Evolutionary conservation across 2,888 invertebrate genomes (phyloP).

Genomic region (Aporophyla nigra): DNA sequence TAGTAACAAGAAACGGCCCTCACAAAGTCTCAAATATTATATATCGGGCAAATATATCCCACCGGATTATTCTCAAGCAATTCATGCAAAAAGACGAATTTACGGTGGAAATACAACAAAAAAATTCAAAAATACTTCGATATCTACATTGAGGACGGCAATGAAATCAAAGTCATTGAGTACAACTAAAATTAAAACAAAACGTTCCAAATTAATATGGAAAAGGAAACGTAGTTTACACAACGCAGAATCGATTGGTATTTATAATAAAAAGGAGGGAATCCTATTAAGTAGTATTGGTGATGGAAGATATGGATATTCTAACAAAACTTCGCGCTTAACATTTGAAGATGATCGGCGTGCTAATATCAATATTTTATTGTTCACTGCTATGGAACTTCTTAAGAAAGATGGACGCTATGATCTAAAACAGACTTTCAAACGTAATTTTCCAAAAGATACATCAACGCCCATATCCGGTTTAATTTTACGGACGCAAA

Average conservation of each 20-base stretch:
- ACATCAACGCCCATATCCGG: constrained; percentile 23
- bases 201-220: constrained; percentile 16
- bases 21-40: constrained; percentile 22
- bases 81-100: constrained; percentile 4
- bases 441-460: constrained; percentile 13
- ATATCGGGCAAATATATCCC: constrained; percentile 30
- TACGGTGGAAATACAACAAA: not conserved
- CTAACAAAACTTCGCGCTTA: constrained; percentile 32
- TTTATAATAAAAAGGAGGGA: constrained; percentile 1
- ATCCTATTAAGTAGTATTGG: constrained; percentile 5
- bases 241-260: constrained; percentile 14
- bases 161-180: constrained; percentile 57
- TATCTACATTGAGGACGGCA: constrained; percentile 19
- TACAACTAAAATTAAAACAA: constrained; percentile 38
- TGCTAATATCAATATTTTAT: constrained; percentile 18
- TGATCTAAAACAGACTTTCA: not conserved
- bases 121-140: constrained; percentile 22
- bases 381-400: constrained; percentile 30
- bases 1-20: constrained; percentile 13
- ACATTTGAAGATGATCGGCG: constrained; percentile 32
- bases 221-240: constrained; percentile 27
- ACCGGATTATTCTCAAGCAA: constrained; percentile 12
- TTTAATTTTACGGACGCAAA: not conserved
- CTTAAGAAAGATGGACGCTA: constrained; percentile 8
- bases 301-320: constrained; percentile 36